Conservation (phyloP, 1,140 invertebrate genomes). For the Forficula auricularia region DNA sequence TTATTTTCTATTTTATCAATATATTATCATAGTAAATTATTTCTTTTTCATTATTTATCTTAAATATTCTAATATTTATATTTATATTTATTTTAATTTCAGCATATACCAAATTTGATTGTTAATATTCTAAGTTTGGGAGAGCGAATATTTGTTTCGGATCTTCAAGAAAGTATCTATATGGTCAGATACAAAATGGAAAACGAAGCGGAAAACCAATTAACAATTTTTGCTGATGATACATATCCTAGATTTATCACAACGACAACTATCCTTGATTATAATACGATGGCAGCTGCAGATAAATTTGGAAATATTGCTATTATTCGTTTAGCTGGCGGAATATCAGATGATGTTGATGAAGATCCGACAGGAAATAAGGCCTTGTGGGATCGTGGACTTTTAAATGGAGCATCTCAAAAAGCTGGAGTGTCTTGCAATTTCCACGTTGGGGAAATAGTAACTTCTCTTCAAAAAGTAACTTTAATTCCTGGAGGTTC, state of each 20-base stretch:
- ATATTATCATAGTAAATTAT: too few relatives aligned
- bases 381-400: slow-evolving; percentile 91
- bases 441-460: slow-evolving; percentile 92
- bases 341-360: slow-evolving; percentile 91
- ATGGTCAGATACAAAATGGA: slow-evolving; percentile 87
- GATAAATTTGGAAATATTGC: slow-evolving; percentile 99
- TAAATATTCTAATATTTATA: too few relatives aligned
- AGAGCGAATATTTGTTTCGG: slow-evolving; percentile 82
- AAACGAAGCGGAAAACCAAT: slow-evolving; percentile 93
- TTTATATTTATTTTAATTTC: slow-evolving; percentile 19
- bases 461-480: slow-evolving; percentile 77
- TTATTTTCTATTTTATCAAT: slow-evolving; percentile 10
- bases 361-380: slow-evolving; percentile 98
- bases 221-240: slow-evolving; percentile 97
- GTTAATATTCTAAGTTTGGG: slow-evolving; percentile 85
- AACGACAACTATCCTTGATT: slow-evolving; percentile 81
- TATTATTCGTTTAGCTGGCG: slow-evolving; percentile 67
- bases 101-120: slow-evolving; percentile 90
- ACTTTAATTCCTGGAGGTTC: slow-evolving; percentile 93
- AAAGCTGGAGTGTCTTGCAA: slow-evolving; percentile 84
- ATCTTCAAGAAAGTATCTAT: slow-evolving; percentile 94
- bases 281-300: slow-evolving; percentile 85
- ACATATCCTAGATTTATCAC: slow-evolving; percentile 94
- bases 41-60: too few relatives aligned
- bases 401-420: slow-evolving; percentile 92